Evolutionary conservation across 30 jellyfish, hydroid and myxozoan species (phyloP), one percentile per base, ranked within the genome.

Genomic region (Haliclystus octoradiatus): DNA sequence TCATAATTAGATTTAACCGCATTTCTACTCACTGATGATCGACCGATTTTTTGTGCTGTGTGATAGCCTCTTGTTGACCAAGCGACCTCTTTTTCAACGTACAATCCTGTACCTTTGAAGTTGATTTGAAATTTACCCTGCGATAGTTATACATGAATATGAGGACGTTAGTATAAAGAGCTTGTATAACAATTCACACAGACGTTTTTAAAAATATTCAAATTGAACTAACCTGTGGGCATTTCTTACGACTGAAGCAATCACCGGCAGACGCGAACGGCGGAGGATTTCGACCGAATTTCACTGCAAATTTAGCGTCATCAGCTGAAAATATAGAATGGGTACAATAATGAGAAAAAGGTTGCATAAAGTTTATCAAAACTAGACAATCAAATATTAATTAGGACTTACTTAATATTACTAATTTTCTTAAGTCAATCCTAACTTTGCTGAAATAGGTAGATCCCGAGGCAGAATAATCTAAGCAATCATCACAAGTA

Each of bases 241-340:
- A 89, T 35, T 71, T 62, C 1, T 79, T 75, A 47, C 72, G 81
- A 65, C 95, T 80, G 50, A 84, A 89, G 50, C 98, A 89, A 63
- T 89, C 98, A 0, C 98, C 98, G 2, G 98, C 98, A 1, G 94
- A 75, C 12, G 93, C 94, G 28, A 81, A 72, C 14, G 96, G 96
- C 3, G 98, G 98, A n/a, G 98, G 98, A 68, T 81, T 76, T 49
- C 94, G 87, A 7, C 98, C 98, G 67, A 81, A 89, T 68, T 78
- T 93, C 2, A 84, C 93, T 22, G 98, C 95, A 77, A 89, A 89
- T 53, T 73, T 89, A 28, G 77, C 82, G 67, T 89, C 98, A 50
- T 81, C 98, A 33, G 95, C 98, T 89, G 73, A 23, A 66, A 28
- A 7, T 14, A 31, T 19, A 30, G 25, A 69, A 34, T 24, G 19